Percentiles rank a stretch among this genome's conserved stretches.
These are phyloP conservation scores for Corella eumyota DNA, from an alignment of 23 tunicate genomes.

Conservation along the genomic window DNA sequence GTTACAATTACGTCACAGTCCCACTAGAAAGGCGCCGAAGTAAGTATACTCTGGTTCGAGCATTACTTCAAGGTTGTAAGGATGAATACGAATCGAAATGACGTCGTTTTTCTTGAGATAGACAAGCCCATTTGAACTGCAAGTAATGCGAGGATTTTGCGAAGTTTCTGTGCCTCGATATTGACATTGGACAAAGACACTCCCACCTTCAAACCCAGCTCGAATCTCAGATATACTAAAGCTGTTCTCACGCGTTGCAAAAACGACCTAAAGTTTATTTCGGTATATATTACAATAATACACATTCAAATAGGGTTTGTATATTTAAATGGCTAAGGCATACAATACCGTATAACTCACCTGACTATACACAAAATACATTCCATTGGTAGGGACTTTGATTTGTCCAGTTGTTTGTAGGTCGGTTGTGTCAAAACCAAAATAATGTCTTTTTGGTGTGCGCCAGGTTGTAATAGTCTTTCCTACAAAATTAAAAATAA, in stretches of 20 bases:
- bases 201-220: conserved; percentile 17
- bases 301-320: no score
- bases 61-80: conserved; percentile 2
- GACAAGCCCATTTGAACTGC: conserved; percentile 16
- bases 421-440: neutral
- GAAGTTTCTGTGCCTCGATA: neutral
- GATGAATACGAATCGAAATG: conserved; percentile 12
- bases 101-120: conserved; percentile 6
- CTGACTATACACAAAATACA: conserved; percentile 34
- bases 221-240: conserved; percentile 16
- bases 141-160: neutral
- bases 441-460: no score
- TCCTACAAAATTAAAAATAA: no score
- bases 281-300: no score
- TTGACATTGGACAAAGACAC: conserved; percentile 14
- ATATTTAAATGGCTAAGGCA: no score
- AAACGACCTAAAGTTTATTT: no score
- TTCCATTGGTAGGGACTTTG: conserved; percentile 17
- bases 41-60: conserved; percentile 9
- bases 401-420: conserved; percentile 15
- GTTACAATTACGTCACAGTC: no score
- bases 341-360: conserved; percentile 1
- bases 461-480: no score
- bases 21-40: conserved; percentile 31
- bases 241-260: no score